These are phyloP conservation scores for Yponomeuta cagnagella DNA, from an alignment of 2,888 invertebrate species.

Conservation along the genomic window DNA sequence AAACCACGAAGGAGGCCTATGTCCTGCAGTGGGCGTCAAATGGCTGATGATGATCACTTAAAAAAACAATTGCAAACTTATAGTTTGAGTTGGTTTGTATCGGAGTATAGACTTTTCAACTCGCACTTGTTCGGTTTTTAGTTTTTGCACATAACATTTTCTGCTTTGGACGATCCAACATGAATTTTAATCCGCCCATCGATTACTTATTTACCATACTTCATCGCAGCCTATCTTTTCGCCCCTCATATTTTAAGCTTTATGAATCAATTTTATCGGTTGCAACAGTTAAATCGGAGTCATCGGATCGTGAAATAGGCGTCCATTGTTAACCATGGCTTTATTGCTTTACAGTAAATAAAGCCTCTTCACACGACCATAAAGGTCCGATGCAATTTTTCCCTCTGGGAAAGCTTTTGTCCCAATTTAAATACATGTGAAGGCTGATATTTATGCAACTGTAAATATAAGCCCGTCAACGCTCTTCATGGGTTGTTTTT, in stretches of 20 bases:
- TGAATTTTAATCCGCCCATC: no score
- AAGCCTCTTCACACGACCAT: neutral
- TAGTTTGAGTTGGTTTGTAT: no score
- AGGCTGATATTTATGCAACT: neutral
- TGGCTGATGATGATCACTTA: no score
- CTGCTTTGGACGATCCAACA: no score
- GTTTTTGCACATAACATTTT: no score
- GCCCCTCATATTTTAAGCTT: neutral
- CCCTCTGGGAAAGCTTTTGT: neutral
- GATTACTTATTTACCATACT: no score
- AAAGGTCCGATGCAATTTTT: neutral
- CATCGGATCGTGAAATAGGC: neutral
- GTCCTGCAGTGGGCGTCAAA: no score
- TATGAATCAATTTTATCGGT: neutral
- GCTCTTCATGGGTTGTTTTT: no score
- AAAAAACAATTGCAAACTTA: no score
- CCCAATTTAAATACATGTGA: neutral
- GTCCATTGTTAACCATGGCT: neutral
- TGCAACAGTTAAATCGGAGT: neutral
- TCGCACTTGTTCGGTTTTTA: no score
- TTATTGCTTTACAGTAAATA: constrained; percentile 3
- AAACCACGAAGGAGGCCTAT: no score
- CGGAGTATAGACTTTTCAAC: no score
- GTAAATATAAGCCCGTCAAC: neutral
- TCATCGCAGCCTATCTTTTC: neutral